A percentile compares a stretch with the other conserved stretches of the same genome.
Evolutionary conservation across 53 echinoderm and acorn worm species (phyloP).

Genomic region (Paelopatides confundens): DNA sequence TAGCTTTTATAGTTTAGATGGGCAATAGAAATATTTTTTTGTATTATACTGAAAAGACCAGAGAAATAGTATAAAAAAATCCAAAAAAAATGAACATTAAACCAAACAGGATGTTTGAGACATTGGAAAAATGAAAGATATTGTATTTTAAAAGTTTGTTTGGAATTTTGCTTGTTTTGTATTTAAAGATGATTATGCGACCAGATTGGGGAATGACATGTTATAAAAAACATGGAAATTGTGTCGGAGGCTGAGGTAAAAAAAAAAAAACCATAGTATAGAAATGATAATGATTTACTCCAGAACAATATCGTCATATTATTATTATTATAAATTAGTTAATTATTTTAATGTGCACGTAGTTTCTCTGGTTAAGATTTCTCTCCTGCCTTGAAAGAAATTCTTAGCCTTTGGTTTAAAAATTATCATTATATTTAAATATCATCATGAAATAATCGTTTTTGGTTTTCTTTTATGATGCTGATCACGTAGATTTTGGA

Average conservation of each 20-base stretch:
- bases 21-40: conserved; percentile 3
- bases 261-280: not conserved
- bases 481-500: conserved; percentile 1
- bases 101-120: not conserved
- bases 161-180: not conserved
- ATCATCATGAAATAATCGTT: too few species aligned
- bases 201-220: not conserved
- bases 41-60: not conserved
- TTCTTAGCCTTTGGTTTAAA: not conserved
- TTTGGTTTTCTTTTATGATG: not conserved
- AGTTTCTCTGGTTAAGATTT: too few species aligned
- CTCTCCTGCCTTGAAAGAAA: too few species aligned
- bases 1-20: not conserved
- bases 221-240: not conserved
- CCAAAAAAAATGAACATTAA: not conserved
- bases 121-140: too few species aligned
- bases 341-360: too few species aligned
- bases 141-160: not conserved
- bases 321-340: too few species aligned
- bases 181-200: not conserved
- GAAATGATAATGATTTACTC: not conserved
- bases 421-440: too few species aligned
- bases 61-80: not conserved
- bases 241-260: conserved; percentile 20
- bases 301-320: too few species aligned